Base-by-base conservation (phyloP, 1,140 invertebrate genomes). In the Daktulosphaira vitifoliae region DNA sequence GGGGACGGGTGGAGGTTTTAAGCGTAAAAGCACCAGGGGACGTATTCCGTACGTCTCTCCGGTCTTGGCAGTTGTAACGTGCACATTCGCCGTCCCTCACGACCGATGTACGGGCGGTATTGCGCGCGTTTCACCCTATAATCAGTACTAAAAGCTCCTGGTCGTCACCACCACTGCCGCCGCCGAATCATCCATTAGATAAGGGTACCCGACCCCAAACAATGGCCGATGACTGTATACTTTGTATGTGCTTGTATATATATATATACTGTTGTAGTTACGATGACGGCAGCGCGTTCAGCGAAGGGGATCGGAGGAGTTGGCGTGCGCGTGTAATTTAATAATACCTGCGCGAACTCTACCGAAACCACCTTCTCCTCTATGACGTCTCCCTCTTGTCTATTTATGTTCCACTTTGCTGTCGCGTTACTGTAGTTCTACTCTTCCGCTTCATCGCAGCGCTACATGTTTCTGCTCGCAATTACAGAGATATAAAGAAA, bases 81-180 rank as follows among this genome's bases (percentile, higher is more conserved):
- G 18, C 23, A 20, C n/a, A n/a, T n/a, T n/a, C n/a, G n/a, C n/a
- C n/a, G 20, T 53, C 9, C 20, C 29, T 53, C 16, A 15, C 11
- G 26, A 11, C 13, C n/a, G n/a, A 7, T 46, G 22, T 22, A 46
- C 15, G 18, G 4, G 18, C 39, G 7, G 4, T 5, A 15, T 5
- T 22, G 15, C 9, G 49, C n/a, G 25, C 29, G 51, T 26, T 20
- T 62, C 56, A 62, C 56, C 56, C 56, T 62, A 62, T 62, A 62
- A 62, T 62, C 56, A 62, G 56, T 62, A 62, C 56, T 62, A 62
- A 62, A 62, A 62, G 56, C 56, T 62, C 54, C 39, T 46, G 54
- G 53, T 39, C 52, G 52, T 18, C 50, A 26, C 25, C 50, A n/a
- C n/a, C n/a, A n/a, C n/a, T n/a, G 26, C n/a, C 50, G n/a, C 2